Conservation (phyloP, 2,888 invertebrate genomes). For the Cataglyphis altisquamis region DNA sequence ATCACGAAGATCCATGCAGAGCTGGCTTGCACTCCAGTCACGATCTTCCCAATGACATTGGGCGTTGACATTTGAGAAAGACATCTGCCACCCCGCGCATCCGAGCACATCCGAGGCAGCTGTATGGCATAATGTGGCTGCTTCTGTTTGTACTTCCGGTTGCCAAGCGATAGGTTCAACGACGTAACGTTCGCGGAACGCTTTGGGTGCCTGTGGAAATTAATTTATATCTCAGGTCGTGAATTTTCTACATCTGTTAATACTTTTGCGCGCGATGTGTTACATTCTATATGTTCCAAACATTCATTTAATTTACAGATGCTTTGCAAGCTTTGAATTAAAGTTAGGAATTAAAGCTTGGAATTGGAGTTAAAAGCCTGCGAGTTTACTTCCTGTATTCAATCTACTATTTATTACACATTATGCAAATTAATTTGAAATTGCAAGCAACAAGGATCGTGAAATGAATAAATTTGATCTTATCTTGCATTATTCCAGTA, state of each 20-base stretch:
- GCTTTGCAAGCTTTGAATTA: neutral
- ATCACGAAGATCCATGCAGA: conserved; percentile 60
- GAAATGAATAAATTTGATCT: neutral
- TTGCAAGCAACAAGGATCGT: neutral
- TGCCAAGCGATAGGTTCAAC: conserved; percentile 73
- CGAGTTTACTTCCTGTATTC: neutral
- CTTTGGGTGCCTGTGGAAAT: neutral
- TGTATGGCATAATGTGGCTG: conserved; percentile 65
- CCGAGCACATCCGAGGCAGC: conserved; percentile 63
- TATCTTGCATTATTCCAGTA: neutral
- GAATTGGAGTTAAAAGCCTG: neutral
- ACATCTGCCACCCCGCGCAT: conserved; percentile 74
- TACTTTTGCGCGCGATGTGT: neutral
- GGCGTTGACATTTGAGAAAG: conserved; percentile 72
- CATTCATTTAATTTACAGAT: neutral
- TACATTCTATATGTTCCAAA: neutral
- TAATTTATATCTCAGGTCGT: neutral
- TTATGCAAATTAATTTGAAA: neutral
- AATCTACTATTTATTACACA: neutral
- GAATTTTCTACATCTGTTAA: neutral
- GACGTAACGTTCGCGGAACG: conserved; percentile 46
- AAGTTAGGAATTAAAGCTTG: neutral
- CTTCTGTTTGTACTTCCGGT: conserved; percentile 76
- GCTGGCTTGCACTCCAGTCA: conserved; percentile 63
- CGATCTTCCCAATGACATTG: conserved; percentile 61